Conservation (phyloP, 2,888 invertebrate species). For the Galerucella calmariensis region DNA sequence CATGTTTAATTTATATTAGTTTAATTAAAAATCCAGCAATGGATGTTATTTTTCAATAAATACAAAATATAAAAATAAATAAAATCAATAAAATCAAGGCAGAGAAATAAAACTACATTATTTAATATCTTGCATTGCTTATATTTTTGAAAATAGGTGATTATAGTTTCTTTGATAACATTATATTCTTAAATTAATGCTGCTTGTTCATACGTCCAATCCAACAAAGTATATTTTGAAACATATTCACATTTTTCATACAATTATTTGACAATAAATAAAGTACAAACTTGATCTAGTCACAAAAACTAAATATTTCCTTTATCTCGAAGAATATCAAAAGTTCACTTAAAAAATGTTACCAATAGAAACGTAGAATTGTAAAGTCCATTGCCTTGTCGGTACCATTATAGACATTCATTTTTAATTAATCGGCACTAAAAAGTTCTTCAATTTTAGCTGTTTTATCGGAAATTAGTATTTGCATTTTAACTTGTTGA, state of each 20-base stretch:
- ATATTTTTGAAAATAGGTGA: background rate
- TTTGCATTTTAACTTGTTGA: background rate
- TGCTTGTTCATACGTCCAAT: too few relatives aligned
- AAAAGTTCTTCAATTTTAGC: background rate
- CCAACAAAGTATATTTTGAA: too few relatives aligned
- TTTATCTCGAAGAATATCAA: background rate
- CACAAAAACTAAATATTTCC: too few relatives aligned
- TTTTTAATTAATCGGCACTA: background rate
- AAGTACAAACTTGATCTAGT: too few relatives aligned
- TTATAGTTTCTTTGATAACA: background rate
- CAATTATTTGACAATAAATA: too few relatives aligned
- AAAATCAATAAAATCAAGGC: too few relatives aligned
- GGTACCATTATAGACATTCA: background rate
- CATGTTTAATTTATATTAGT: too few relatives aligned
- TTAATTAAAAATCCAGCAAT: too few relatives aligned
- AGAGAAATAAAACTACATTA: background rate
- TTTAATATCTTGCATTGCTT: background rate
- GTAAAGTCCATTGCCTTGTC: background rate
- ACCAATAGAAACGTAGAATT: background rate
- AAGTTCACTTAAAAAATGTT: background rate
- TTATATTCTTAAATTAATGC: background rate
- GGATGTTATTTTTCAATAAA: too few relatives aligned
- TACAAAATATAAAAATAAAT: too few relatives aligned
- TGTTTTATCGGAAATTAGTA: background rate
- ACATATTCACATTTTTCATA: too few relatives aligned